A percentile compares a stretch with the other conserved stretches of the same genome.
Conservation (phyloP, 2,797 vertebrate genomes). For the Scolopax bukidnonensis region DNA sequence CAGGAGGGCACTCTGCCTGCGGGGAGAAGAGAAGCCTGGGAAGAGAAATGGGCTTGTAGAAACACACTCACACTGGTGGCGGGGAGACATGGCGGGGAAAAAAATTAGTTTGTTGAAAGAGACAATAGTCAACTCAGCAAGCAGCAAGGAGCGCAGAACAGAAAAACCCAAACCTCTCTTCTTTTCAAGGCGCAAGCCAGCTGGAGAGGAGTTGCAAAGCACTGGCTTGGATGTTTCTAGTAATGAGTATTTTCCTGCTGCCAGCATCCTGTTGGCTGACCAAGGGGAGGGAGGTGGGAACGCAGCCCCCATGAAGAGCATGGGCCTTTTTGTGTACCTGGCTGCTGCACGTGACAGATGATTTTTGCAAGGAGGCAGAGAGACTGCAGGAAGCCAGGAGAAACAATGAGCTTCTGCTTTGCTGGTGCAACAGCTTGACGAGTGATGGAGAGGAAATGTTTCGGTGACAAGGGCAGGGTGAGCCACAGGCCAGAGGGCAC, state of each 20-base stretch:
- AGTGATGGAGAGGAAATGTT: neutral
- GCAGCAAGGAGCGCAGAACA: neutral
- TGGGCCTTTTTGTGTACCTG: neutral
- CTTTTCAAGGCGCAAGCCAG: neutral
- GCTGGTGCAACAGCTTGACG: neutral
- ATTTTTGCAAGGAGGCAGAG: neutral
- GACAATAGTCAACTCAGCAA: neutral
- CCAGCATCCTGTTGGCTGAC: fast-evolving
- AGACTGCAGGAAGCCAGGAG: neutral
- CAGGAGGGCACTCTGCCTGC: neutral
- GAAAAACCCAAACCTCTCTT: neutral
- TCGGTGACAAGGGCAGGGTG: neutral
- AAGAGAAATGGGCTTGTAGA: neutral
- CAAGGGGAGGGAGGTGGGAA: neutral
- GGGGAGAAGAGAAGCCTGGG: neutral
- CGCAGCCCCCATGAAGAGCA: fast-evolving
- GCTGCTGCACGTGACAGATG: fast-evolving
- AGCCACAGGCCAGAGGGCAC: conserved; percentile 6
- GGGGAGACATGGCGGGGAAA: neutral
- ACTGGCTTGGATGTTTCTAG: neutral
- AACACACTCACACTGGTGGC: neutral
- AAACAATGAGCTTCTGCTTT: conserved; percentile 11
- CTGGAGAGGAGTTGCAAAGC: neutral
- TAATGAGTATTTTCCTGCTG: neutral
- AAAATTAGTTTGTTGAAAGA: neutral